These are phyloP conservation scores for Pogonomyrmex barbatus DNA, from an alignment of 1,140 invertebrate species.

Conservation along the genomic window DNA sequence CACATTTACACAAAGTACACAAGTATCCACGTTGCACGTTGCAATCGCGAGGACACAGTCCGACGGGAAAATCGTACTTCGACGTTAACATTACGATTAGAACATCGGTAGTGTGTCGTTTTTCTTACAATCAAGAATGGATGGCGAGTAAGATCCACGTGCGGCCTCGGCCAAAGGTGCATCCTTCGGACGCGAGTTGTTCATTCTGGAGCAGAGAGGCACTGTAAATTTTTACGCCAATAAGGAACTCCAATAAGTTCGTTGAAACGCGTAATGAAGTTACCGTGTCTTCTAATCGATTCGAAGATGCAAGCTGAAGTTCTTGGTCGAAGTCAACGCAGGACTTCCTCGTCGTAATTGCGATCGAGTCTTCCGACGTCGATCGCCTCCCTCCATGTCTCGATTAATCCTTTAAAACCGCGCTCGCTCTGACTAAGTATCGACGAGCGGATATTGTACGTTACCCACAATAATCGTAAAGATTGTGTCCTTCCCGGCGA, in stretches of 20 bases:
- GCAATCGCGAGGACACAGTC: slow-evolving; percentile 24
- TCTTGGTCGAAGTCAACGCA: neutral
- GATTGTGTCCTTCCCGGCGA: slow-evolving; percentile 50
- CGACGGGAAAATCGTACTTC: slow-evolving; percentile 30
- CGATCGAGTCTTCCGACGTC: slow-evolving; percentile 26
- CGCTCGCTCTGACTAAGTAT: slow-evolving; percentile 49
- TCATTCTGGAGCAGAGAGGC: neutral
- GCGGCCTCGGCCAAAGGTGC: neutral
- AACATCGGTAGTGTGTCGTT: slow-evolving; percentile 25
- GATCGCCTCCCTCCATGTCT: neutral
- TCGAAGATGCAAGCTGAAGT: neutral
- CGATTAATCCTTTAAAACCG: slow-evolving; percentile 40
- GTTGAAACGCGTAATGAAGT: neutral
- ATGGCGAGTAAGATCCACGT: slow-evolving; percentile 1
- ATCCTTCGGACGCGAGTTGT: neutral
- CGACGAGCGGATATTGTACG: slow-evolving; percentile 53
- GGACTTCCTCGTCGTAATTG: slow-evolving; percentile 21
- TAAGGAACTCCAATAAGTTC: neutral
- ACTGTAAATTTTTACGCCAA: neutral
- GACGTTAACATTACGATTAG: slow-evolving; percentile 46
- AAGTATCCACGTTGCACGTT: neutral
- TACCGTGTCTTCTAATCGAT: neutral
- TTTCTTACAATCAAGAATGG: slow-evolving; percentile 43
- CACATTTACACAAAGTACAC: neutral
- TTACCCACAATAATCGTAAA: slow-evolving; percentile 53